Evolutionary conservation across 23 tunicate species (phyloP).

Genomic region (Trididemnum clinides): DNA sequence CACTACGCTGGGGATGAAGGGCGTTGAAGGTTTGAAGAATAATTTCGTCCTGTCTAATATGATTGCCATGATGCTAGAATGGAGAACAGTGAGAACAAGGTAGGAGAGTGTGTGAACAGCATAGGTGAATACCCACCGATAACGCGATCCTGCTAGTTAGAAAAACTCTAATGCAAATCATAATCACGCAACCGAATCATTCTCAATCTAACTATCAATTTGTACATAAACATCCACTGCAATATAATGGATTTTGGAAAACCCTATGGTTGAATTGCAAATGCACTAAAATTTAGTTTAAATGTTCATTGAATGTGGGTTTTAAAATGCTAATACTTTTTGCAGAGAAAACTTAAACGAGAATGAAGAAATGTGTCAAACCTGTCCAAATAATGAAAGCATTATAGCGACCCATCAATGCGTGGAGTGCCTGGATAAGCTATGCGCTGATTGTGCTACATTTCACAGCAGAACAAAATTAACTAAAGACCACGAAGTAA

Average conservation of each 20-base stretch:
- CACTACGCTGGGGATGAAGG: constrained; percentile 64
- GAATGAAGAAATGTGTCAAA: constrained; percentile 42
- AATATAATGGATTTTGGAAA: too few relatives aligned
- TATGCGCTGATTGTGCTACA: constrained; percentile 81
- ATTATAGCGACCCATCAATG: constrained; percentile 76
- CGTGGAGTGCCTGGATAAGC: constrained; percentile 65
- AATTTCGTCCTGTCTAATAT: constrained; percentile 71
- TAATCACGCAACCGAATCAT: too few relatives aligned
- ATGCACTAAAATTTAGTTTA: too few relatives aligned
- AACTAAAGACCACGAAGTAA: constrained; percentile 82
- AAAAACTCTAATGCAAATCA: too few relatives aligned
- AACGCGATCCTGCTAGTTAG: too few relatives aligned
- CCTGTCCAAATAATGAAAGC: constrained; percentile 49
- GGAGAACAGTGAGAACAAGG: constrained; percentile 45
- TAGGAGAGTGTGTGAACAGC: too few relatives aligned
- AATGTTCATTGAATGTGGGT: too few relatives aligned
- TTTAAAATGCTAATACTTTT: too few relatives aligned
- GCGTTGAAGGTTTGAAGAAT: constrained; percentile 65
- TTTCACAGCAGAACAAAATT: constrained; percentile 77
- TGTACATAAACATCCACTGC: too few relatives aligned
- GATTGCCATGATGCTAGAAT: constrained; percentile 48
- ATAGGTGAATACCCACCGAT: too few relatives aligned
- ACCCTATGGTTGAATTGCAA: too few relatives aligned
- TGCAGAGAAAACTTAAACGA: neutral
- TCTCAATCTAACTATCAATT: too few relatives aligned